Conservation (phyloP, 2,113 vertebrate genomes). For the Taurulus bubalis region DNA sequence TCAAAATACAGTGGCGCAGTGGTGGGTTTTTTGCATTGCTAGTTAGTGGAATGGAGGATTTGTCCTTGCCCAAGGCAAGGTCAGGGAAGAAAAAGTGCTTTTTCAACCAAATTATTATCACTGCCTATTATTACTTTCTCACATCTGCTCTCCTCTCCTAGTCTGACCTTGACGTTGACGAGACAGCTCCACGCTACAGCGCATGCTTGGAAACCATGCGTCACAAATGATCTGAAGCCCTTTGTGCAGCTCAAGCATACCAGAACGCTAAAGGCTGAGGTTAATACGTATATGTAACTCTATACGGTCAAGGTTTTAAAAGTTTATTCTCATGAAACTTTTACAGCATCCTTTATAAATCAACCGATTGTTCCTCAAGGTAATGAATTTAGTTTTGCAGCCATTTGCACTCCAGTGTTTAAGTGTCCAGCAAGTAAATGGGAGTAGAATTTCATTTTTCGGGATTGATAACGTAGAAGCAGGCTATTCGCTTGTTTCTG, state of each 20-base stretch:
- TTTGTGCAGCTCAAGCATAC: not conserved
- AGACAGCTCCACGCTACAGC: constrained; percentile 27
- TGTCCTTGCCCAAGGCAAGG: constrained; percentile 51
- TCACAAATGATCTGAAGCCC: not conserved
- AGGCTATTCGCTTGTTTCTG: not conserved
- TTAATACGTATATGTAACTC: not conserved
- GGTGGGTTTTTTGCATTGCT: constrained; percentile 22
- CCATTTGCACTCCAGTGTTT: not conserved
- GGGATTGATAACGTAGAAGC: constrained; percentile 32
- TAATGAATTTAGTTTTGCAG: not conserved
- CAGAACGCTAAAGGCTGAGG: not conserved
- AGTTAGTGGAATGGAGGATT: constrained; percentile 14
- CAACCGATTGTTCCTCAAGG: not conserved
- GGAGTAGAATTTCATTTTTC: constrained; percentile 13
- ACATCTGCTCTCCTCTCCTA: constrained; percentile 18
- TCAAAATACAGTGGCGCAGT: constrained; percentile 27
- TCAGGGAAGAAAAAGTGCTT: constrained; percentile 35
- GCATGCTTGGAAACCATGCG: constrained; percentile 20
- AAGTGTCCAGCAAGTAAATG: not conserved
- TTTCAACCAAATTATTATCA: constrained; percentile 40
- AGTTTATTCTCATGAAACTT: not conserved
- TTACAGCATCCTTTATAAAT: constrained; percentile 7
- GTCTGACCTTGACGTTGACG: constrained; percentile 47
- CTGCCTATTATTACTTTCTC: constrained; percentile 25
- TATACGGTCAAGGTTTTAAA: not conserved